phyloP scores from a whole-genome alignment of 2,888 invertebrate genomes.

The Aelia acuminata region DNA sequence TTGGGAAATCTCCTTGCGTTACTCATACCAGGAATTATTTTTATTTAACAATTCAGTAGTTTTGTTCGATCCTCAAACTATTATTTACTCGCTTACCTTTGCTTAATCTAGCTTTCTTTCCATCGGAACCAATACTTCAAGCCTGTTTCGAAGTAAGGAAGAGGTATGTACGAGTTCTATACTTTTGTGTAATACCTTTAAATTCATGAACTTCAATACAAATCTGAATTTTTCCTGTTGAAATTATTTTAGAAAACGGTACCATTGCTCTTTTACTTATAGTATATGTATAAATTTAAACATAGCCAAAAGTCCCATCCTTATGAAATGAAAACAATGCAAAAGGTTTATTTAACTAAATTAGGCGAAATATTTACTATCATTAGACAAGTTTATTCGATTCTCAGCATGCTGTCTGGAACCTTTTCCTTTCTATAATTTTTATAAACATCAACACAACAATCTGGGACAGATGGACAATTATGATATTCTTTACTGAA shows the following conservation, averaged over 20 bases:
- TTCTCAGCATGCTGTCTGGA: background rate
- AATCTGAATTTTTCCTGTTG: too few species aligned
- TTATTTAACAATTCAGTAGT: background rate
- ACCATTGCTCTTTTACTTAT: background rate
- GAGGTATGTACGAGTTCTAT: background rate
- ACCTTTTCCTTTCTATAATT: conserved; percentile 15
- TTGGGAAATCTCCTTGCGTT: too few species aligned
- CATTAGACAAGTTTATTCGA: background rate
- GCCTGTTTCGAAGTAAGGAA: background rate
- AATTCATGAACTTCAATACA: too few species aligned
- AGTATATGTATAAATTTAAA: background rate
- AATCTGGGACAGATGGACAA: background rate
- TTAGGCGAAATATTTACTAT: background rate
- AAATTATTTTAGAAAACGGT: background rate
- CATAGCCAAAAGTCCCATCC: background rate
- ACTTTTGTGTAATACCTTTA: background rate
- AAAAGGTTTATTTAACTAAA: background rate
- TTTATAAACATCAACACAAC: conserved; percentile 21
- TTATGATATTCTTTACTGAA: background rate
- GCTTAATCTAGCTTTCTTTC: background rate
- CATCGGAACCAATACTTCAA: background rate
- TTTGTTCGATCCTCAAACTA: background rate
- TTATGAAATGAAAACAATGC: background rate
- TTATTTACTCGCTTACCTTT: background rate
- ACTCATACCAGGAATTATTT: too few species aligned